phyloP scores from a whole-genome alignment of 2,113 vertebrate genomes.

The Rhizomys pruinosus region DNA sequence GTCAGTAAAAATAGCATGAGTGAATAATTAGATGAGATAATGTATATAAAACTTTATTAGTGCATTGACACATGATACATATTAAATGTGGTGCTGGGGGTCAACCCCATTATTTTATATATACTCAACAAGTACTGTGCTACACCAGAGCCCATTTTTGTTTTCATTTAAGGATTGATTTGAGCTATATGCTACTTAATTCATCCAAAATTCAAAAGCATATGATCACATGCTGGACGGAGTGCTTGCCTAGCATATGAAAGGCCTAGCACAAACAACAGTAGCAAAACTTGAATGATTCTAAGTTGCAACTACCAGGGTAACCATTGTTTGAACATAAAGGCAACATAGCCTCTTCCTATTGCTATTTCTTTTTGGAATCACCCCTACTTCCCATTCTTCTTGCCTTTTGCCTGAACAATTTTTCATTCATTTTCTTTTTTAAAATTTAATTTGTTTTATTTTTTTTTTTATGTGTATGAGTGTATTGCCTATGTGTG shows the following conservation, averaged over 20 bases:
- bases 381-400: background rate
- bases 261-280: background rate
- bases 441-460: too few relatives aligned
- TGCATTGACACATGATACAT: background rate
- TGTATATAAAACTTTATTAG: background rate
- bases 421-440: too few relatives aligned
- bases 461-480: too few relatives aligned
- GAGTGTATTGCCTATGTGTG: too few relatives aligned
- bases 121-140: background rate
- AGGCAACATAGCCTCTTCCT: background rate
- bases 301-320: background rate
- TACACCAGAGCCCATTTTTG: background rate
- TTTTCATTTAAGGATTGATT: slow-evolving; percentile 10
- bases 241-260: background rate
- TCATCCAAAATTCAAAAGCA: background rate
- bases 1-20: background rate
- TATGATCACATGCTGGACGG: background rate
- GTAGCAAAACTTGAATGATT: background rate
- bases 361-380: background rate
- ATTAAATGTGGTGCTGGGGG: background rate
- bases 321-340: background rate
- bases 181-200: background rate
- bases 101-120: background rate
- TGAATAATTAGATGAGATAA: slow-evolving; percentile 32
- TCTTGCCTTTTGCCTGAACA: background rate